Conservation (phyloP, 2,113 vertebrate species). For the Syngnathus typhle region DNA sequence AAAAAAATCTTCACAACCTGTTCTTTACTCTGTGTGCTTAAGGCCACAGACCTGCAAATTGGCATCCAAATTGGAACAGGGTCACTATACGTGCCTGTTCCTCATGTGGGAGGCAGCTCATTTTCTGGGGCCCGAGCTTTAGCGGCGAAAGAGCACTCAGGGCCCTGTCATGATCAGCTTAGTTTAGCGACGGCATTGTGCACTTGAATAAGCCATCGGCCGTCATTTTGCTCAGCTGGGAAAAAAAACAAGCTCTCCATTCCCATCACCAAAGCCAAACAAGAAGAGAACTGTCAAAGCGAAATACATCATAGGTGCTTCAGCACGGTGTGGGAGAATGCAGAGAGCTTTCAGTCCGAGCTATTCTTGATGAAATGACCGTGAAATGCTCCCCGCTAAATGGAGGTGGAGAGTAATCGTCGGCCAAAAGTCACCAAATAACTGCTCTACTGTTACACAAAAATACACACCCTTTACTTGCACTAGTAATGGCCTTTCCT, state of each 20-base stretch:
- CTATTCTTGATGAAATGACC: conserved; percentile 4
- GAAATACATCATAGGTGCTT: conserved; percentile 37
- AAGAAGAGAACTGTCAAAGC: conserved; percentile 45
- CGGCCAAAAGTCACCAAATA: conserved; percentile 29
- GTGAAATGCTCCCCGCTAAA: background rate
- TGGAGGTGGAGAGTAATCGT: conserved; percentile 5
- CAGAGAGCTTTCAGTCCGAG: conserved; percentile 20
- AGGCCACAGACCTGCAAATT: conserved; percentile 29
- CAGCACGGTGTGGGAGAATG: conserved; percentile 11
- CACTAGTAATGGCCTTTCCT: conserved; percentile 14
- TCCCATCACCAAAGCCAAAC: conserved; percentile 42
- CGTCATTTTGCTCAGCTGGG: conserved; percentile 67
- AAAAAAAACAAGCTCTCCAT: conserved; percentile 51
- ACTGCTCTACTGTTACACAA: conserved; percentile 26
- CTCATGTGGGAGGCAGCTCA: conserved; percentile 66
- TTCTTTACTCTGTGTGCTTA: conserved; percentile 13
- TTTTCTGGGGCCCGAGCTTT: conserved; percentile 64
- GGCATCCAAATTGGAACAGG: conserved; percentile 37
- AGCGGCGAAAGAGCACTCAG: conserved; percentile 54
- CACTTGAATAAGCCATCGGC: conserved; percentile 69
- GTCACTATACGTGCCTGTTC: conserved; percentile 59
- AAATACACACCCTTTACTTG: conserved; percentile 34
- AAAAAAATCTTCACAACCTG: conserved; percentile 6
- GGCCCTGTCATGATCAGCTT: conserved; percentile 73
- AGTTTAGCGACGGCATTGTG: conserved; percentile 58